phyloP scores from a whole-genome alignment of 1,140 invertebrate genomes.

The Drosophila subpulchrella region DNA sequence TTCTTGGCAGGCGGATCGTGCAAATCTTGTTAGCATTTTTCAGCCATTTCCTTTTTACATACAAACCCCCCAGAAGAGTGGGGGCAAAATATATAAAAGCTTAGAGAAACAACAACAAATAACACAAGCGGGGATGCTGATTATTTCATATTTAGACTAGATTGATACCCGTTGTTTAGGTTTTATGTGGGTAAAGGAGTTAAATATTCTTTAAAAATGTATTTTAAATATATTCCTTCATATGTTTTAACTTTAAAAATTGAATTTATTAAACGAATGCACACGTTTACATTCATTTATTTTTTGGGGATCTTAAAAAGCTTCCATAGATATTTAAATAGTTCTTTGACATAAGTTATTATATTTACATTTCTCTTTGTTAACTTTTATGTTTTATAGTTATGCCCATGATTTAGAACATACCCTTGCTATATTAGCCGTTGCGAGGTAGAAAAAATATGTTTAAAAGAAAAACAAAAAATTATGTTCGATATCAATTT shows the following conservation, averaged over 20 bases:
- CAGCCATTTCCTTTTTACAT: slow-evolving; percentile 75
- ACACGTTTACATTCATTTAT: too few species aligned
- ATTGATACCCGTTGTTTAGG: neutral
- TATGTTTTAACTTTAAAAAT: too few species aligned
- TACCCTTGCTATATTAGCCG: neutral
- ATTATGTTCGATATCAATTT: slow-evolving; percentile 82
- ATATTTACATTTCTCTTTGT: too few species aligned
- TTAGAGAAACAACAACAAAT: neutral
- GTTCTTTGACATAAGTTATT: too few species aligned
- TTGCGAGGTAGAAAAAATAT: slow-evolving; percentile 29
- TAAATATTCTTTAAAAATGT: too few species aligned
- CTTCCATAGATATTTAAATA: too few species aligned
- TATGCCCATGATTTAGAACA: neutral
- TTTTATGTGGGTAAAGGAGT: neutral
- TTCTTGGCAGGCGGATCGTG: slow-evolving; percentile 58
- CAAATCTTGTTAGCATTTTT: slow-evolving; percentile 82
- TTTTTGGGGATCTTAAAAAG: too few species aligned
- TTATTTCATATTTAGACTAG: slow-evolving; percentile 2
- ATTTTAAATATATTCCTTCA: too few species aligned
- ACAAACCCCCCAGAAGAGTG: slow-evolving; percentile 20
- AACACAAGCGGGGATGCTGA: slow-evolving; percentile 19
- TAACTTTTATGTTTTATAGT: neutral
- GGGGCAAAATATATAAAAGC: slow-evolving; percentile 11
- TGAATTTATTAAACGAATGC: too few species aligned
- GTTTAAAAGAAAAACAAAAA: slow-evolving; percentile 53